Conservation (phyloP, 2,113 vertebrate genomes). For the Anhinga rufa region DNA sequence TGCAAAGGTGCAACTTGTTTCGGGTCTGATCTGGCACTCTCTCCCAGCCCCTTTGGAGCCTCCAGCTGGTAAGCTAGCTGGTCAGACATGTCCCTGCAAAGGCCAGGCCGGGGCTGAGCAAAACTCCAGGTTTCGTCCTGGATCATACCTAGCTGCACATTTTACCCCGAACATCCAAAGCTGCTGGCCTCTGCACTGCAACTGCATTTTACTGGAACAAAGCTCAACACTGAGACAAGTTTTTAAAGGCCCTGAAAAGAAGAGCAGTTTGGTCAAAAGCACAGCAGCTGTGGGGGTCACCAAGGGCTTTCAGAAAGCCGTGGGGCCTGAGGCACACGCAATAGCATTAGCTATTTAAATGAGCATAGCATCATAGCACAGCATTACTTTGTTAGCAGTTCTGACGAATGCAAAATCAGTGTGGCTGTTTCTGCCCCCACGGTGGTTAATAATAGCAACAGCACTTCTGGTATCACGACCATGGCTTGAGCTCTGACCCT, state of each 20-base stretch:
- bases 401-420: not conserved
- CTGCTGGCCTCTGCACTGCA: not conserved
- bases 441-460: not conserved
- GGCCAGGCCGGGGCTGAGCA: not conserved
- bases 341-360: not conserved
- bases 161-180: not conserved
- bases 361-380: not conserved
- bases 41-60: not conserved
- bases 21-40: not conserved
- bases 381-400: not conserved
- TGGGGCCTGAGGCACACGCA: not conserved
- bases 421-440: not conserved
- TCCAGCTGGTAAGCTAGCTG: too few relatives aligned
- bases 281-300: not conserved
- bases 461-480: fast-evolving
- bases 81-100: not conserved
- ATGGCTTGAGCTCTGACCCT: not conserved
- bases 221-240: not conserved
- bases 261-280: not conserved
- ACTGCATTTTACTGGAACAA: fast-evolving
- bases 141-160: not conserved
- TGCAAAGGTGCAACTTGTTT: not conserved
- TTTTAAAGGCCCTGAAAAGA: not conserved
- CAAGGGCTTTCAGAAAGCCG: not conserved
- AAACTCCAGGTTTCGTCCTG: not conserved